phyloP scores from a whole-genome alignment of 2,113 vertebrate species.

The Psettodes erumei region DNA sequence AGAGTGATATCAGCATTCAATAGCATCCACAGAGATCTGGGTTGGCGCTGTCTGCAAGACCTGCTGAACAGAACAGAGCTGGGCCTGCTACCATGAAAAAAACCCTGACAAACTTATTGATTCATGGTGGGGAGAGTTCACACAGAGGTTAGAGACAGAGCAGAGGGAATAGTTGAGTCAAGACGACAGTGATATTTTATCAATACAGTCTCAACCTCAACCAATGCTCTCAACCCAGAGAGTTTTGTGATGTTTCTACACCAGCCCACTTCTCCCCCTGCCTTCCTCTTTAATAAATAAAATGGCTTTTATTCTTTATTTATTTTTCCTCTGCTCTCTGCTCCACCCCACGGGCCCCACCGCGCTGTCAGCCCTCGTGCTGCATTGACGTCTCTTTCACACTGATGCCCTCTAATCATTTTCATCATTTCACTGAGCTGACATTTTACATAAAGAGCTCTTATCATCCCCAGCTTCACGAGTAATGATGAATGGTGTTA shows the following conservation, averaged over 20 bases:
- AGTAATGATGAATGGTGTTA: constrained; percentile 67
- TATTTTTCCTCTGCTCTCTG: constrained; percentile 28
- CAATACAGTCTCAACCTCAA: constrained; percentile 54
- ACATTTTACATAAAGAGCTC: constrained; percentile 64
- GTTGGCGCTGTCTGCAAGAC: constrained; percentile 14
- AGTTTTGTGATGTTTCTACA: constrained; percentile 51
- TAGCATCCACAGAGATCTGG: constrained; percentile 32
- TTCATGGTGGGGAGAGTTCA: constrained; percentile 64
- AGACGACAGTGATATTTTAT: constrained; percentile 69
- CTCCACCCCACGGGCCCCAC: constrained; percentile 20
- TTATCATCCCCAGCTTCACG: constrained; percentile 53
- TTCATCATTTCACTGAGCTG: constrained; percentile 59
- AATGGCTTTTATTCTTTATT: constrained; percentile 58
- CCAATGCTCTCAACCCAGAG: constrained; percentile 25
- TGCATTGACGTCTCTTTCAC: constrained; percentile 57
- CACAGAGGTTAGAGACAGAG: constrained; percentile 54
- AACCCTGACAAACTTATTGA: constrained; percentile 68
- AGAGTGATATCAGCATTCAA: constrained; percentile 37
- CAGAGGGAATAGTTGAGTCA: constrained; percentile 48
- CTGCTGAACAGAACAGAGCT: constrained; percentile 15
- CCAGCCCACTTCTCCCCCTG: constrained; percentile 20
- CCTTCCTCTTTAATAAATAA: constrained; percentile 70
- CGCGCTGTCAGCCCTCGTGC: constrained; percentile 39
- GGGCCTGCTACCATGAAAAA: constrained; percentile 13
- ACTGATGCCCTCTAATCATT: constrained; percentile 64